These are phyloP conservation scores for Sialia sialis DNA, from an alignment of 2,113 vertebrate genomes.

Conservation along the genomic window DNA sequence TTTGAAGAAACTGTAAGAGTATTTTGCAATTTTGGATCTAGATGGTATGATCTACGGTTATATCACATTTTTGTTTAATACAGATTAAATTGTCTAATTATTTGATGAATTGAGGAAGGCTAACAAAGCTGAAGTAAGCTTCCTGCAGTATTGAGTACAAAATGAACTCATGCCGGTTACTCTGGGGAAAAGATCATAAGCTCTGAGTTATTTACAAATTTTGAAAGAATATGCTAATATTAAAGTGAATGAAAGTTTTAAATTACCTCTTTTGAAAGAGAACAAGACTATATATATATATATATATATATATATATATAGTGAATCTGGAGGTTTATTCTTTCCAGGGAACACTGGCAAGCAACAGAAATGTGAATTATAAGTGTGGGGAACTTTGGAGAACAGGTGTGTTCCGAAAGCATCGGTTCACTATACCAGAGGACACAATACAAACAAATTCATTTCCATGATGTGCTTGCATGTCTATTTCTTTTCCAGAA, in stretches of 20 bases:
- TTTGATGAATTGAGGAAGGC: neutral
- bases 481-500: slow-evolving; percentile 32
- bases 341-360: neutral
- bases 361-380: neutral
- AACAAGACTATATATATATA: neutral
- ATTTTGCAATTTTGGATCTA: neutral
- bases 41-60: neutral
- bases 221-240: neutral
- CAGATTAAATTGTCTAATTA: neutral
- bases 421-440: neutral
- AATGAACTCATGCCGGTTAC: neutral
- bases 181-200: neutral
- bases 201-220: neutral
- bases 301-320: neutral
- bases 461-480: neutral
- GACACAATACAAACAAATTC: neutral
- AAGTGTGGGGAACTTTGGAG: neutral
- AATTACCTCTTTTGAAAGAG: neutral
- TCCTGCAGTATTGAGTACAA: neutral
- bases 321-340: neutral
- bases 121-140: neutral
- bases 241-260: neutral
- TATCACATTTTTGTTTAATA: neutral
- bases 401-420: neutral
- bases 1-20: neutral